These are phyloP conservation scores for Physella acuta DNA, from an alignment of 1,140 invertebrate species.

Conservation along the genomic window DNA sequence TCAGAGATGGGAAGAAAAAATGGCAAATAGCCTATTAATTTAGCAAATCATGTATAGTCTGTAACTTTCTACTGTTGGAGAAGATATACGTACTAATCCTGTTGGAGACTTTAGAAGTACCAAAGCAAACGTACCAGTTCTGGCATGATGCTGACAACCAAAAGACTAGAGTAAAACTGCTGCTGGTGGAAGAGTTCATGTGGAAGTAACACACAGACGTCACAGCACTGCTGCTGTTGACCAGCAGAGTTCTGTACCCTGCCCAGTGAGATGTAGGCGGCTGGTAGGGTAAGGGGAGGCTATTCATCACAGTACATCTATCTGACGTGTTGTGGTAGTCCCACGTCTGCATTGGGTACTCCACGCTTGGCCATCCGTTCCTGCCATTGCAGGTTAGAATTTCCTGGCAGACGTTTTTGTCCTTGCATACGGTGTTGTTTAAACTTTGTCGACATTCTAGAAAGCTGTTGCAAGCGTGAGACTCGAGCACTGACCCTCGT, in stretches of 20 bases:
- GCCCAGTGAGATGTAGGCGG: not conserved
- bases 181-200: not conserved
- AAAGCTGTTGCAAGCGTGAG: not conserved
- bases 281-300: not conserved
- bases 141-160: not conserved
- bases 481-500: not conserved
- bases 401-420: not conserved
- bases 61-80: not conserved
- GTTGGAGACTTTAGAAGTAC: not conserved
- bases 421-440: not conserved
- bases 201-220: not conserved
- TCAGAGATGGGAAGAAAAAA: not conserved
- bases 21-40: not conserved
- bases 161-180: not conserved
- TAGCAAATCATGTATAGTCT: not conserved
- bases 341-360: not conserved
- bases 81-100: not conserved
- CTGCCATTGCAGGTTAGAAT: conserved; percentile 7
- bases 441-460: not conserved
- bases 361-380: not conserved
- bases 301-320: not conserved
- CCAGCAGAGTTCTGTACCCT: not conserved
- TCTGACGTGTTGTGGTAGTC: not conserved
- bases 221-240: not conserved
- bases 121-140: conserved; percentile 2